phyloP scores from a whole-genome alignment of 1,140 invertebrate genomes.

The Drosophila leontia region DNA sequence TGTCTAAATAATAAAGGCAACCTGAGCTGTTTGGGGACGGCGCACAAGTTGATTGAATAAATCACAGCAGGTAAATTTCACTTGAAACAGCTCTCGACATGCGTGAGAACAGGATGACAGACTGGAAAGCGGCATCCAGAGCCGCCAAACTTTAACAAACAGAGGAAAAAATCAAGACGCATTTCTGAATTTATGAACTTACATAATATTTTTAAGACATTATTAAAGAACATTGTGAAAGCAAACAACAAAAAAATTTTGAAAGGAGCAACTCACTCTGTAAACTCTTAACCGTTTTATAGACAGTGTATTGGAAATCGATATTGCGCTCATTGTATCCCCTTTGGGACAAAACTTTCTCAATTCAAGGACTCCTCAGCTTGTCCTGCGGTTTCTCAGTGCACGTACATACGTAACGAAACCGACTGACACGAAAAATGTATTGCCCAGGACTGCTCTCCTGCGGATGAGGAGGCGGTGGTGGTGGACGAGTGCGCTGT shows the following conservation, averaged over 20 bases:
- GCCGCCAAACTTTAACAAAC: neutral
- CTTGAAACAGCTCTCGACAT: slow-evolving; percentile 42
- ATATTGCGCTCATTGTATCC: neutral
- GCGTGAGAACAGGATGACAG: slow-evolving; percentile 44
- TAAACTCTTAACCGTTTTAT: neutral
- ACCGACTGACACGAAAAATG: slow-evolving; percentile 63
- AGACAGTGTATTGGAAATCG: neutral
- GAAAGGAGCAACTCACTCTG: neutral
- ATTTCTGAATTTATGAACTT: too few relatives aligned
- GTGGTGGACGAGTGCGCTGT: slow-evolving; percentile 16
- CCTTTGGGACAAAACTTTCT: neutral
- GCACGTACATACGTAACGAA: slow-evolving; percentile 33
- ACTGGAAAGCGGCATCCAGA: slow-evolving; percentile 4
- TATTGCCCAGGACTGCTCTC: slow-evolving; percentile 30
- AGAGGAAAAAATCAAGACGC: neutral
- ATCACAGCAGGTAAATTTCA: slow-evolving; percentile 73
- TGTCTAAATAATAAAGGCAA: slow-evolving; percentile 80
- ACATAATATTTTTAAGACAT: too few relatives aligned
- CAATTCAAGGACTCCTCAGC: neutral
- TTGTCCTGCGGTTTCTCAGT: neutral
- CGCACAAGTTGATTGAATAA: slow-evolving; percentile 81
- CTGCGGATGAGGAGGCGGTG: neutral
- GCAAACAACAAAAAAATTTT: too few relatives aligned
- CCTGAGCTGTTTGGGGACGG: slow-evolving; percentile 52
- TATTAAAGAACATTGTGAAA: too few relatives aligned